Evolutionary conservation across 1,140 invertebrate species (phyloP).

Genomic region (Eriocheir sinensis): DNA sequence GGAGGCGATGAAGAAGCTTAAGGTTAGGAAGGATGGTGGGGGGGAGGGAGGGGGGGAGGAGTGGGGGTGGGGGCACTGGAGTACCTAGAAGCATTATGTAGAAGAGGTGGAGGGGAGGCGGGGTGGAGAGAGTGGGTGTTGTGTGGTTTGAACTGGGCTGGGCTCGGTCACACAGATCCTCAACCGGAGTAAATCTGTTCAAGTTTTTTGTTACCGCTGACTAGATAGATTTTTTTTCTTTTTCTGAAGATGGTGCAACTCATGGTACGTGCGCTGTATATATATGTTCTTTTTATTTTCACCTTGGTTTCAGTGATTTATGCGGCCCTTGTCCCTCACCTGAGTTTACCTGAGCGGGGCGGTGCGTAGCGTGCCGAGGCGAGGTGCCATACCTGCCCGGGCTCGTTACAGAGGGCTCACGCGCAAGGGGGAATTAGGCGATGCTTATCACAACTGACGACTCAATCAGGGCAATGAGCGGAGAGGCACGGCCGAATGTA

Average conservation of each 20-base stretch:
- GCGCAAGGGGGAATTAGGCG: neutral
- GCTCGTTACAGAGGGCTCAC: neutral
- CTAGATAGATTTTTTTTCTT: too few relatives aligned
- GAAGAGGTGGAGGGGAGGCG: neutral
- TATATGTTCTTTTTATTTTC: too few relatives aligned
- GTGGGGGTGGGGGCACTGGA: too few relatives aligned
- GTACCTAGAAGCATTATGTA: too few relatives aligned
- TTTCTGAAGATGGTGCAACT: neutral
- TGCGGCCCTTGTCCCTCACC: too few relatives aligned
- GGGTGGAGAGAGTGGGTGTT: neutral
- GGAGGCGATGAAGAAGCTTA: neutral
- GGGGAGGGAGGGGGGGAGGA: neutral
- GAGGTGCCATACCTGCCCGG: neutral
- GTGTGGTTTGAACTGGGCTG: neutral
- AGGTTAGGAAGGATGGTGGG: too few relatives aligned
- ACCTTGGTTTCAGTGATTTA: too few relatives aligned
- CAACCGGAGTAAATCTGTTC: neutral
- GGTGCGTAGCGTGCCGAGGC: neutral
- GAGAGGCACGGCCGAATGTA: neutral
- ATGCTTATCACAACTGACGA: neutral
- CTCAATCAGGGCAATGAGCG: neutral
- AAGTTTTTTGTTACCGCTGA: neutral
- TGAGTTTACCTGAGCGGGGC: too few relatives aligned
- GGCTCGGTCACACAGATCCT: neutral
- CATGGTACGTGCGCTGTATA: neutral